A percentile compares a stretch with the other conserved stretches of the same genome.
Evolutionary conservation across 1,140 invertebrate genomes (phyloP).

Genomic region (Phortica variegata): DNA sequence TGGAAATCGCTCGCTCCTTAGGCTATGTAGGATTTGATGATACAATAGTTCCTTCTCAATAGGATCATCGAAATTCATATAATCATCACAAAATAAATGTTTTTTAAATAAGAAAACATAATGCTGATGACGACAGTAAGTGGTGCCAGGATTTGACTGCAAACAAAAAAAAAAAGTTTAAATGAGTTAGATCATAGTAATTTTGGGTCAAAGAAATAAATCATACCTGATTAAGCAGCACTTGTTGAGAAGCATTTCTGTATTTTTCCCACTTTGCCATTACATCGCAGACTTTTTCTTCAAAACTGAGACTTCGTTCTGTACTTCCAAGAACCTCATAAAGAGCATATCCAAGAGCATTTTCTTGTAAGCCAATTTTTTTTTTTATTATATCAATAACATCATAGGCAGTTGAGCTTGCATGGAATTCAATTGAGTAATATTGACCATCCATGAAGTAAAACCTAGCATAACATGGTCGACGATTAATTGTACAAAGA

Average conservation of each 20-base stretch:
- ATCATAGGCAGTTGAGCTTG: constrained; percentile 88
- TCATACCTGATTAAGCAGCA: constrained; percentile 44
- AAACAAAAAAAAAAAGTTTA: constrained; percentile 7
- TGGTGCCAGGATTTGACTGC: constrained; percentile 12
- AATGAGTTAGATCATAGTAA: neutral
- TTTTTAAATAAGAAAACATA: constrained; percentile 86
- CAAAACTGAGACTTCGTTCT: constrained; percentile 77
- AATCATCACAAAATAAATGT: constrained; percentile 86
- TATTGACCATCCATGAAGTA: constrained; percentile 94
- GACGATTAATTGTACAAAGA: constrained; percentile 85
- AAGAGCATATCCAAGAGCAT: constrained; percentile 67
- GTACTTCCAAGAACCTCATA: constrained; percentile 69
- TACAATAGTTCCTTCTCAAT: constrained; percentile 96
- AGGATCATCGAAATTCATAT: constrained; percentile 79
- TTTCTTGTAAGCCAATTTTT: constrained; percentile 86
- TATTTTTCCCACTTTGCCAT: constrained; percentile 95
- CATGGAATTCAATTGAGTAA: constrained; percentile 92
- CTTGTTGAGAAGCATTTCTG: constrained; percentile 63
- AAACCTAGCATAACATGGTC: constrained; percentile 88
- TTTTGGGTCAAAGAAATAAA: neutral
- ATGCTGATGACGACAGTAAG: constrained; percentile 49
- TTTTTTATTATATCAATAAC: constrained; percentile 86
- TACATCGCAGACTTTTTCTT: constrained; percentile 91
- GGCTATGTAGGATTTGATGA: constrained; percentile 88
- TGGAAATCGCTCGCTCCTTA: constrained; percentile 86